Percentiles rank a stretch among this genome's conserved stretches.
These are phyloP conservation scores for Myrmecophaga tridactyla DNA, from an alignment of 2,113 vertebrate genomes.

Conservation along the genomic window DNA sequence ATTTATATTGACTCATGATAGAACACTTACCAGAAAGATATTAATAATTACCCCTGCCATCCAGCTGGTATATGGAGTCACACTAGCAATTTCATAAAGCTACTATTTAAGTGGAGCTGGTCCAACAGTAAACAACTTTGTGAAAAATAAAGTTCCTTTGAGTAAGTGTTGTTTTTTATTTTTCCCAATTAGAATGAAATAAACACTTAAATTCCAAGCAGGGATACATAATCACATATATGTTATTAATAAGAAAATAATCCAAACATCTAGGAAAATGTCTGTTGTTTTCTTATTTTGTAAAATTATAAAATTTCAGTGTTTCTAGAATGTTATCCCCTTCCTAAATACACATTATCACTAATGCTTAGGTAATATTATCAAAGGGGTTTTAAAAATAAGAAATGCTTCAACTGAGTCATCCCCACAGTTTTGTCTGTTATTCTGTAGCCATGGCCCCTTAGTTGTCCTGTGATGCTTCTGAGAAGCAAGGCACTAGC, in stretches of 20 bases:
- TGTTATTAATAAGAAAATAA: not conserved
- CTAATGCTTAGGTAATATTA: not conserved
- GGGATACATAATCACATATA: not conserved
- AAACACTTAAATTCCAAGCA: not conserved
- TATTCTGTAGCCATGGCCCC: not conserved
- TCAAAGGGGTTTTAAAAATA: not conserved
- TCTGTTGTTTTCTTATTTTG: not conserved
- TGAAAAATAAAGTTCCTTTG: not conserved
- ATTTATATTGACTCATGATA: not conserved
- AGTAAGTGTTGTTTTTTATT: not conserved
- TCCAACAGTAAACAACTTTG: conserved; percentile 1
- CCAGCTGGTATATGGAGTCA: not conserved
- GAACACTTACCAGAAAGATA: not conserved
- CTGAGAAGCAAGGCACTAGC: not conserved
- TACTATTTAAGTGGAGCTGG: not conserved
- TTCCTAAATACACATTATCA: not conserved
- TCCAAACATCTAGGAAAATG: not conserved
- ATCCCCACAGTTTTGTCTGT: not conserved
- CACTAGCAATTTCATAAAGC: conserved; percentile 2
- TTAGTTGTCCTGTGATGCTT: not conserved
- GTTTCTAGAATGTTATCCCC: not conserved
- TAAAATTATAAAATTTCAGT: not conserved
- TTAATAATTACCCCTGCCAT: not conserved
- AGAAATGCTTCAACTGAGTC: not conserved
- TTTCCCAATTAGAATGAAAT: not conserved